phyloP scores from a whole-genome alignment of 1,140 invertebrate species.

The Manduca sexta region DNA sequence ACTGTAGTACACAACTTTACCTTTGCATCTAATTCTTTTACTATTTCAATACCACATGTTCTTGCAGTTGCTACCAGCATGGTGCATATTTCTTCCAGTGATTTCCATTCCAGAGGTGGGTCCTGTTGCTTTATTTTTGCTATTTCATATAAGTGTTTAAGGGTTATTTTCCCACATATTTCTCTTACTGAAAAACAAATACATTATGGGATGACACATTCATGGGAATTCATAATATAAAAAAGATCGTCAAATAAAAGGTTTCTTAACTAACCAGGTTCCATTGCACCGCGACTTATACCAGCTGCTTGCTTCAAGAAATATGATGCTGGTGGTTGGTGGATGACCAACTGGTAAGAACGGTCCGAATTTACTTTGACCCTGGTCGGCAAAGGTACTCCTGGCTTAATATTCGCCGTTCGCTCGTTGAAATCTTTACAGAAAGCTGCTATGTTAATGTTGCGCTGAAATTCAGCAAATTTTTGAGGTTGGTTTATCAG shows the following conservation, averaged over 20 bases:
- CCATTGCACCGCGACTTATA: slow-evolving; percentile 86
- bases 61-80: slow-evolving; percentile 84
- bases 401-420: slow-evolving; percentile 94
- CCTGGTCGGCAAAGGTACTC: slow-evolving; percentile 90
- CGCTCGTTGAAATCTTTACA: slow-evolving; percentile 98
- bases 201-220: too few species aligned
- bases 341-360: slow-evolving; percentile 87
- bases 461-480: slow-evolving; percentile 78
- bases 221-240: too few species aligned
- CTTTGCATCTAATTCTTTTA: slow-evolving; percentile 83
- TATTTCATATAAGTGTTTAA: slow-evolving; percentile 99
- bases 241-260: background rate
- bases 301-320: slow-evolving; percentile 97
- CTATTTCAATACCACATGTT: slow-evolving; percentile 90
- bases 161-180: slow-evolving; percentile 90
- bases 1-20: slow-evolving; percentile 23
- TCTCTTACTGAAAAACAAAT: slow-evolving; percentile 78
- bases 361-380: slow-evolving; percentile 90
- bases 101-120: slow-evolving; percentile 73
- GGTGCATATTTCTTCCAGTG: slow-evolving; percentile 86
- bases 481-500: background rate
- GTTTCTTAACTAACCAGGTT: slow-evolving; percentile 74
- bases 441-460: slow-evolving; percentile 96
- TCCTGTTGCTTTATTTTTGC: slow-evolving; percentile 95
- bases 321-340: slow-evolving; percentile 89